Conservation (phyloP, 2,113 vertebrate species). For the Platanista minor region DNA sequence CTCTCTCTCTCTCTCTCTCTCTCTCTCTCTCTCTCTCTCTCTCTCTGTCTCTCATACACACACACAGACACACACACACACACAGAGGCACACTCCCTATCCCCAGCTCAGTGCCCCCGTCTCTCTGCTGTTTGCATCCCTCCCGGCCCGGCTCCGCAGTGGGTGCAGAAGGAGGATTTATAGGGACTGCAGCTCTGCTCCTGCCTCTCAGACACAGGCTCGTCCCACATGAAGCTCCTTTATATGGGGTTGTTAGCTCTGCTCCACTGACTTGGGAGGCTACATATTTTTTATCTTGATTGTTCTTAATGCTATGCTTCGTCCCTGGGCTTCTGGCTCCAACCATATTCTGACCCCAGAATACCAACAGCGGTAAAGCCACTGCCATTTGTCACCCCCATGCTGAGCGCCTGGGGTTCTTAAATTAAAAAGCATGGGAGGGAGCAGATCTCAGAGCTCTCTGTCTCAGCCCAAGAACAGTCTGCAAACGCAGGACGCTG, state of each 20-base stretch:
- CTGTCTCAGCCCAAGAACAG: slow-evolving; percentile 38
- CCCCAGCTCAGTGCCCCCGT: not conserved
- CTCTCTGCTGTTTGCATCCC: slow-evolving; percentile 47
- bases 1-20: accelerated
- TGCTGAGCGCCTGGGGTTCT: slow-evolving; percentile 72
- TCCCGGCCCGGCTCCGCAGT: slow-evolving; percentile 66
- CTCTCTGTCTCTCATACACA: not conserved
- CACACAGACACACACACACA: slow-evolving; percentile 30
- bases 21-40: slow-evolving; percentile 12
- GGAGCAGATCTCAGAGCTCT: slow-evolving; percentile 42
- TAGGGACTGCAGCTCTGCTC: slow-evolving; percentile 63
- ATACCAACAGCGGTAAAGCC: slow-evolving; percentile 67
- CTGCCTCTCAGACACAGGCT: slow-evolving; percentile 68
- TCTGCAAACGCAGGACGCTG: slow-evolving; percentile 15
- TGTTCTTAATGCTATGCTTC: slow-evolving; percentile 75
- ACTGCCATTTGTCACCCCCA: slow-evolving; percentile 73
- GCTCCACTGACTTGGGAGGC: slow-evolving; percentile 77
- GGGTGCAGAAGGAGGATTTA: slow-evolving; percentile 72
- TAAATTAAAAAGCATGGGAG: slow-evolving; percentile 79
- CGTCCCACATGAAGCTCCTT: slow-evolving; percentile 74
- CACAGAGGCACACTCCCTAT: not conserved
- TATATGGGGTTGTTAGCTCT: slow-evolving; percentile 72
- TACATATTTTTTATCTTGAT: slow-evolving; percentile 73
- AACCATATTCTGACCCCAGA: slow-evolving; percentile 74
- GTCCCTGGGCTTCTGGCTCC: slow-evolving; percentile 73